Base-by-base conservation (phyloP, 2,797 vertebrate genomes). In the Intellagama lesueurii region DNA sequence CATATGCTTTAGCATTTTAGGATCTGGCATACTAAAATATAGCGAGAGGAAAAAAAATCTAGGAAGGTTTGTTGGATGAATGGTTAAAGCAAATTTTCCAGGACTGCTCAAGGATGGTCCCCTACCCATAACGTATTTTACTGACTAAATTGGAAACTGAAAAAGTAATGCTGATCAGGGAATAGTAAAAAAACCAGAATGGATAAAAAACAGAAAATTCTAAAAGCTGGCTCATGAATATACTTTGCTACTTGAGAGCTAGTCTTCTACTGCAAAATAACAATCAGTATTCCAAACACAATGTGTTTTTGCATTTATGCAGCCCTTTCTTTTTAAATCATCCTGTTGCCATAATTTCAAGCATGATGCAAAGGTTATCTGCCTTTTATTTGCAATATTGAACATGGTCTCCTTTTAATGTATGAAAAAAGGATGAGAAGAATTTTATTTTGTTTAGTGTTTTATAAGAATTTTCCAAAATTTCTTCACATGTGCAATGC, bases 181-280 rank as follows among this genome's bases (percentile, higher is more conserved):
- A 87, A 3, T 40, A 35, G 52, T 28, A 22, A 64, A 40, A 83
- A 85, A 89, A 5, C 68, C 6, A 26, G n/a, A 35, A 80, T 52
- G 66, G 49, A 70, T 66, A 52, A 82, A 76, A 82, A 52, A 76
- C 11, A 68, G 3, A 49, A 30, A 68, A 82, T 35, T 49, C n/a
- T 81, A 76, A 88, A 88, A 17, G 28, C 17, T 79, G 52, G 47
- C 49, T 80, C 47, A 47, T 85, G 76, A 68, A 84, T 79, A 85
- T 35, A 32, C 22, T 22, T 11, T 47, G 17, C 47, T n/a, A 40
- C 73, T 77, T 28, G 7, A 17, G 70, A 68, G 7, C 73, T 68
- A 68, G 69, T 26, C 52, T 88, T 49, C 24, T n/a, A 66, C 28
- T 47, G 56, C 66, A n/a, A 52, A 47, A 40, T 64, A 72, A 2